Evolutionary conservation across 2,113 vertebrate genomes (phyloP).

Genomic region (Macrotus californicus): DNA sequence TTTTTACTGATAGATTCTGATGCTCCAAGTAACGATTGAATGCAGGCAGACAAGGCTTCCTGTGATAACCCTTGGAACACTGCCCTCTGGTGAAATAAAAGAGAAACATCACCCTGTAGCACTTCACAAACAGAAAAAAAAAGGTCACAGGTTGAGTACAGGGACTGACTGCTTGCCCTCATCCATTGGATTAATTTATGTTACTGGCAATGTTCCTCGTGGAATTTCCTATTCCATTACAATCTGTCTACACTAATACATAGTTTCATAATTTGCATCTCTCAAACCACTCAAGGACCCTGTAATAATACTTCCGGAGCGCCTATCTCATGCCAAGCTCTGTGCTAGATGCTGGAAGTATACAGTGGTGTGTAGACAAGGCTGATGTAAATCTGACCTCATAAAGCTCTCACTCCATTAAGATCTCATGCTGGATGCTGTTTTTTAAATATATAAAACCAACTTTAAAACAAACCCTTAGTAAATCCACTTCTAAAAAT

Average conservation of each 20-base stretch:
- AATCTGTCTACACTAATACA: background rate
- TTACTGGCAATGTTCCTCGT: background rate
- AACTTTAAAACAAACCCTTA: background rate
- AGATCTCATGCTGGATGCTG: background rate
- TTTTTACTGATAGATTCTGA: slow-evolving; percentile 94
- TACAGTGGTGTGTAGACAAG: background rate
- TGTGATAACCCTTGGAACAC: slow-evolving; percentile 99
- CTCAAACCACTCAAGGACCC: background rate
- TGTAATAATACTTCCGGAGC: background rate
- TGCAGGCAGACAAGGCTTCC: slow-evolving; percentile 97
- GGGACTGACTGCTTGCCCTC: background rate
- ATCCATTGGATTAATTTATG: background rate
- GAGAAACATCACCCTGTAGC: slow-evolving; percentile 15
- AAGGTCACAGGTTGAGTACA: background rate
- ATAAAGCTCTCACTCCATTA: background rate
- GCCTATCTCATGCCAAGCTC: background rate
- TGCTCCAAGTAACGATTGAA: slow-evolving; percentile 94
- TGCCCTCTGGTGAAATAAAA: slow-evolving; percentile 85
- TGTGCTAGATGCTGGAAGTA: background rate
- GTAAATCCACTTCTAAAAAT: background rate
- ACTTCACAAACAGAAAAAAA: background rate
- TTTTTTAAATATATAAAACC: background rate
- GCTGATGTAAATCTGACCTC: background rate
- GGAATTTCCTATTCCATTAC: background rate
- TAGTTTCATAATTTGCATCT: background rate